Evolutionary conservation across 2,797 vertebrate genomes (phyloP).

Genomic region (Danio jaintianensis): DNA sequence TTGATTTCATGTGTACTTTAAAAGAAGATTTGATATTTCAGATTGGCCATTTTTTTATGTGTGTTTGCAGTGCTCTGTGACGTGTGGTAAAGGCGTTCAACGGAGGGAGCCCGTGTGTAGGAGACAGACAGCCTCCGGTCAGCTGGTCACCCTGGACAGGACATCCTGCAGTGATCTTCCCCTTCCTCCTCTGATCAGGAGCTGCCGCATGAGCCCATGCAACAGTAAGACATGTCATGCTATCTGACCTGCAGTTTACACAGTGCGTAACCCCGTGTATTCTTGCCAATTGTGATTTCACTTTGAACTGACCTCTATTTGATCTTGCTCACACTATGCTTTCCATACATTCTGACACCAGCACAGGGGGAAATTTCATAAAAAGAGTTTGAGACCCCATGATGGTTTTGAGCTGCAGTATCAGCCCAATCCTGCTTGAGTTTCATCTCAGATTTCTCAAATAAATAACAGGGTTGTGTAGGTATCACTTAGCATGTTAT

Average conservation of each 20-base stretch:
- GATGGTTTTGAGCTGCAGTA: slow-evolving; percentile 11
- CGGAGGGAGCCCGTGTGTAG: slow-evolving; percentile 82
- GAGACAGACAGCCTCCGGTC: slow-evolving; percentile 79
- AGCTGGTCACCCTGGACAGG: slow-evolving; percentile 74
- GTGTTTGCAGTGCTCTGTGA: slow-evolving; percentile 86
- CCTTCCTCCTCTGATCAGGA: slow-evolving; percentile 77
- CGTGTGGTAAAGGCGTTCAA: slow-evolving; percentile 87
- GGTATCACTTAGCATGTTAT: slow-evolving; percentile 29
- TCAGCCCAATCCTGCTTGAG: slow-evolving; percentile 20
- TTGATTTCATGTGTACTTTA: too few relatives aligned
- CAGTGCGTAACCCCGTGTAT: neutral
- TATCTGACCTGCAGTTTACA: neutral
- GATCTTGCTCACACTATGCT: slow-evolving; percentile 12
- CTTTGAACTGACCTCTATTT: slow-evolving; percentile 16
- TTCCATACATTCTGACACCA: slow-evolving; percentile 17
- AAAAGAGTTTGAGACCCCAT: neutral
- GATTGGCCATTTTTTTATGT: neutral
- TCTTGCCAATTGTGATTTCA: slow-evolving; percentile 14
- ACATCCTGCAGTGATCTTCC: slow-evolving; percentile 75
- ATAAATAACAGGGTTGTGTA: slow-evolving; percentile 24
- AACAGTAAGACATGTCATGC: slow-evolving; percentile 77
- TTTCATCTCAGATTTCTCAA: slow-evolving; percentile 30
- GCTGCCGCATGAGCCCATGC: slow-evolving; percentile 85
- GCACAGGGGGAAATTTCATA: slow-evolving; percentile 11
- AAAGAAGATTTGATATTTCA: too few relatives aligned